Percentiles rank a stretch among this genome's conserved stretches.
phyloP scores from a whole-genome alignment of 2,888 invertebrate species.

The Phyllotreta striolata region DNA sequence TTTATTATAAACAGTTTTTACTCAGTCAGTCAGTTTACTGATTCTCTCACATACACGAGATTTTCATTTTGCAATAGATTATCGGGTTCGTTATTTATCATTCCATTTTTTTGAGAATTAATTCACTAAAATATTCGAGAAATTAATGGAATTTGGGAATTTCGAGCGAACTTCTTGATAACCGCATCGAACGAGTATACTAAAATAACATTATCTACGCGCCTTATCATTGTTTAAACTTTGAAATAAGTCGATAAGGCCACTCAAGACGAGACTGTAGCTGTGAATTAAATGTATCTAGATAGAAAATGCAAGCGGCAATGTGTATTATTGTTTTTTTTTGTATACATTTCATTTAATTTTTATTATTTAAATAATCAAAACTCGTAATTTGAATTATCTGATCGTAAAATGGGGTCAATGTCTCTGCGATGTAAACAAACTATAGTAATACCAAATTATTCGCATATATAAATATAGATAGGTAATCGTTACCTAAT shows the following conservation, averaged over 20 bases:
- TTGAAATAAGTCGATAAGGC: conserved; percentile 9
- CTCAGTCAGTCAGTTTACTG: too few species aligned
- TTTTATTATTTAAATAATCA: conserved; percentile 19
- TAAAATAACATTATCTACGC: conserved; percentile 8
- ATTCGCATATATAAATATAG: conserved; percentile 17
- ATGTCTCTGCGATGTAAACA: conserved; percentile 26
- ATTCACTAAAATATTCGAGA: too few species aligned
- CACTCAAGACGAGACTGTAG: neutral
- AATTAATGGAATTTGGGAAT: too few species aligned
- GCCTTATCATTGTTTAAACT: conserved; percentile 17
- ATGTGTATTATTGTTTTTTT: neutral
- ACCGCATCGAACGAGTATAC: neutral
- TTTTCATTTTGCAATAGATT: too few species aligned
- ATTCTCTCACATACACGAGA: too few species aligned
- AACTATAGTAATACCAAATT: conserved; percentile 15
- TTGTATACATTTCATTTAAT: neutral
- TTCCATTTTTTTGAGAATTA: too few species aligned
- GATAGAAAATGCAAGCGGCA: neutral
- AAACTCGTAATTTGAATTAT: conserved; percentile 18
- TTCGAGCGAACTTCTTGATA: neutral
- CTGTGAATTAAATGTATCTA: too few species aligned
- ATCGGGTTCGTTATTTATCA: too few species aligned
- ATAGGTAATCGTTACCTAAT: conserved; percentile 14
- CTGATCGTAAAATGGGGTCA: conserved; percentile 23
- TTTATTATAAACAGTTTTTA: too few species aligned